Base-by-base conservation (phyloP, 2,888 invertebrate species). In the Apodemia hepburni region DNA sequence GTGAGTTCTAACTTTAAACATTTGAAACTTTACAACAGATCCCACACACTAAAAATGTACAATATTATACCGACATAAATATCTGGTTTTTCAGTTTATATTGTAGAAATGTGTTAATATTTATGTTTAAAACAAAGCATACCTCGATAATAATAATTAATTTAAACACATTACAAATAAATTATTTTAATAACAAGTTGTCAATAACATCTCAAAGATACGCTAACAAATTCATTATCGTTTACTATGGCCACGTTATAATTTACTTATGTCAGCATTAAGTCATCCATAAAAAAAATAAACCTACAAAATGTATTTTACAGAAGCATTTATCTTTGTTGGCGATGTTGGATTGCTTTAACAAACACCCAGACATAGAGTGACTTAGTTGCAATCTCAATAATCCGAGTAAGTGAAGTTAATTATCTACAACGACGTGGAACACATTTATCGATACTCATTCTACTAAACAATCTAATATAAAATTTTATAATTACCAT, bases 221-320 rank as follows among this genome's bases (percentile, higher is more conserved):
- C n/a, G 27, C 54, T 57, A 57, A 57, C 54, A 57, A 57, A 57
- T 57, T 57, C 29, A 57, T 57, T 27, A 57, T 57, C 54, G 54
- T 57, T 57, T 57, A 57, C 54, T 57, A 57, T 57, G 54, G 54
- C 54, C 54, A 57, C 54, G 27, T 57, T 57, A 57, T 57, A 54
- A 54, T 27, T 57, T 47, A 47, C 45, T 47, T 17, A 47, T 17
- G 45, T 47, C 45, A 47, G 45, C 45, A 47, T 47, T 57, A 57
- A 57, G 15, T 57, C 29, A 57, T 27, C 15, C 54, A 57, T 57
- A 57, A 29, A 57, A 57, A n/a, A 47, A 57, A 57, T 29, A 57
- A 57, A 54, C 54, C 54, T 54, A 57, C 27, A 57, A 12, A 57
- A 15, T 27, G 29, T 15, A 27, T 57, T 57, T n/a, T 57, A 57